These are phyloP conservation scores for Leptopilina syphax DNA, from an alignment of 2,888 invertebrate genomes.

Conservation along the genomic window DNA sequence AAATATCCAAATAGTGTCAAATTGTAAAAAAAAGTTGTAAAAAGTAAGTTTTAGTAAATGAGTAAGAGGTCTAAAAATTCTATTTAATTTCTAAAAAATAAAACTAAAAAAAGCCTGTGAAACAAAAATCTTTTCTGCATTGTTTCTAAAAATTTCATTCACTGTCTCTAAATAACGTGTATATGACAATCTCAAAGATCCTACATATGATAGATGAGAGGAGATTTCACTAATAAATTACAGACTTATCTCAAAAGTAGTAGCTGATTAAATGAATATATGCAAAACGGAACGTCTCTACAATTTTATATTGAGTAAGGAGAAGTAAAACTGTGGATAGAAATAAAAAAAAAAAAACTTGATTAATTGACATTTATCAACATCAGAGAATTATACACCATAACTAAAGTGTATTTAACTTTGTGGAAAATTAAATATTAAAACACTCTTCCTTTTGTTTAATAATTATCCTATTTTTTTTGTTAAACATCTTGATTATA, in stretches of 20 bases:
- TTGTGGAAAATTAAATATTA: no score
- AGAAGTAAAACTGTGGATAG: neutral
- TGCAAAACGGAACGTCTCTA: constrained; percentile 18
- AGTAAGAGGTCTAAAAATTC: no score
- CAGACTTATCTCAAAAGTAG: constrained; percentile 26
- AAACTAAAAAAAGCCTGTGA: no score
- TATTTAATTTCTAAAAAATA: no score
- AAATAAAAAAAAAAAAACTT: neutral
- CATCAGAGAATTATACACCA: no score
- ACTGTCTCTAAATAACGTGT: neutral
- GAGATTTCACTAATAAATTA: constrained; percentile 31
- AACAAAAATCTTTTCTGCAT: neutral
- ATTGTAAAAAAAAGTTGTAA: no score
- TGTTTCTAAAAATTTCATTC: neutral
- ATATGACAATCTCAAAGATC: neutral
- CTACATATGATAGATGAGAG: constrained; percentile 9
- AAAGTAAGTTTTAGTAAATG: no score
- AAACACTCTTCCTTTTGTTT: no score
- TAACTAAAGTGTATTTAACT: no score
- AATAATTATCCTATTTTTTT: no score
- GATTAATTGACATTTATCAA: neutral
- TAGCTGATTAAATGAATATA: constrained; percentile 16
- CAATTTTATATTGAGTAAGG: neutral
- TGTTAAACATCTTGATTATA: no score
- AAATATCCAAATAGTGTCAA: no score